Evolutionary conservation across 2,888 invertebrate species (phyloP), one percentile per base, ranked within the genome.

Genomic region (Drosophila kanekoi): DNA sequence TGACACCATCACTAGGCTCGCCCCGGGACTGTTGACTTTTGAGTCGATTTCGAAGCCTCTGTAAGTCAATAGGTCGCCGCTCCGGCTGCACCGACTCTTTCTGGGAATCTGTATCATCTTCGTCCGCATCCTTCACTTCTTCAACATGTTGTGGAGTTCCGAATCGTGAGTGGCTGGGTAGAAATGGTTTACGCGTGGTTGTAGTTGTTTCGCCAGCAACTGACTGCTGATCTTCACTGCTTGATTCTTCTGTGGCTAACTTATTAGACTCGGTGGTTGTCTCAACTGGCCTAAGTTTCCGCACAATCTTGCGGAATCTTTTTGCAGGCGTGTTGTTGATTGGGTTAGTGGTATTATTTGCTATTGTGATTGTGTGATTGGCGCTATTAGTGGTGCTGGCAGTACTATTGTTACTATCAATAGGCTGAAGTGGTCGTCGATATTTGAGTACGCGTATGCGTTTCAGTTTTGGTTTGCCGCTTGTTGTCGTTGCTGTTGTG

Each of bases 241-340:
- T 18, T n/a, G 13, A 11, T 13, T 58, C 33, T 8, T 28, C 8
- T 28, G 28, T 6, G 18, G 52, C 23, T 23, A 28, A 2, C 44
- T 51, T 28, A 20, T 20, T 48, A 13, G n/a, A 59, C 23, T 62
- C 53, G 20, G 28, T 56, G 1, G 40, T 35, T 10, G 44, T 8
- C 16, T 67, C 74, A 3, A 87, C 71, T 3, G 92, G 92, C 38
- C 90, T 75, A 14, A 91, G 68, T 47, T 91, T 90, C 28, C 89
- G 89, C 23, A 90, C 87, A 41, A 91, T 74, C 58, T 90, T 91
- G 6, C 91, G 89, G 67, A 90, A 80, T 32, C 89, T 90, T 78
- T 91, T 91, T 28, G 73, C 80, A 23, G 88, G 73, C 47, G 75
- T 48, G 38, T 16, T 32, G 66, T 57, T 68, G 32, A 35, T 59